phyloP scores from a whole-genome alignment of 2,888 invertebrate species.

The Synergus japonicus region DNA sequence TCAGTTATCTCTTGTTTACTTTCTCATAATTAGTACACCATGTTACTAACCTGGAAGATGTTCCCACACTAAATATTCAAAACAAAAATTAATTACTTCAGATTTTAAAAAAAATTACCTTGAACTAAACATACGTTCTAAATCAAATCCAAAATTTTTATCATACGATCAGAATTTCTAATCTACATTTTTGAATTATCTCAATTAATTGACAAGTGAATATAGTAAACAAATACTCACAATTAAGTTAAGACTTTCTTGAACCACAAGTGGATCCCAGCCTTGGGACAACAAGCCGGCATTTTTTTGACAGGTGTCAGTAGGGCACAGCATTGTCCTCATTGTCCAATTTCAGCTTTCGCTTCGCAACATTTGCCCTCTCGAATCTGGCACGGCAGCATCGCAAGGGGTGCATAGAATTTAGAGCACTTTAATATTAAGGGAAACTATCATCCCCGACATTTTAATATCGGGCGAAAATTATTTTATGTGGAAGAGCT shows the following conservation, averaged over 20 bases:
- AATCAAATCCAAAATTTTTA: neutral
- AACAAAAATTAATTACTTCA: neutral
- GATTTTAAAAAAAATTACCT: neutral
- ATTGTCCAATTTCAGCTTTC: constrained; percentile 38
- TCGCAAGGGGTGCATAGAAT: neutral
- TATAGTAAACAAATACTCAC: constrained; percentile 46
- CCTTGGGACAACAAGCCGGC: constrained; percentile 42
- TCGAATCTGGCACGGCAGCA: neutral
- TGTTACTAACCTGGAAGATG: no score
- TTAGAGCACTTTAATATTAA: neutral
- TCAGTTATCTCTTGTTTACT: neutral
- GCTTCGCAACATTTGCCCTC: constrained; percentile 9
- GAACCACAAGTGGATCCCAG: constrained; percentile 40
- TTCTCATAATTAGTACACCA: neutral
- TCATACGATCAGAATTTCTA: neutral
- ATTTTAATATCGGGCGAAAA: neutral
- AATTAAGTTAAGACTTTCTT: constrained; percentile 45
- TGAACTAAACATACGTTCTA: neutral
- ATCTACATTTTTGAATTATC: neutral
- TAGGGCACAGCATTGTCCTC: constrained; percentile 45
- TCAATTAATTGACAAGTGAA: neutral
- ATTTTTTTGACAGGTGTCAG: constrained; percentile 49
- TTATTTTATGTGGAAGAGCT: neutral
- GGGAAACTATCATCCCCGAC: neutral
- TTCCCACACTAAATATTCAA: neutral